These are phyloP conservation scores for Pseudomyrmex pallidus DNA, from an alignment of 1,140 invertebrate species.

Conservation along the genomic window DNA sequence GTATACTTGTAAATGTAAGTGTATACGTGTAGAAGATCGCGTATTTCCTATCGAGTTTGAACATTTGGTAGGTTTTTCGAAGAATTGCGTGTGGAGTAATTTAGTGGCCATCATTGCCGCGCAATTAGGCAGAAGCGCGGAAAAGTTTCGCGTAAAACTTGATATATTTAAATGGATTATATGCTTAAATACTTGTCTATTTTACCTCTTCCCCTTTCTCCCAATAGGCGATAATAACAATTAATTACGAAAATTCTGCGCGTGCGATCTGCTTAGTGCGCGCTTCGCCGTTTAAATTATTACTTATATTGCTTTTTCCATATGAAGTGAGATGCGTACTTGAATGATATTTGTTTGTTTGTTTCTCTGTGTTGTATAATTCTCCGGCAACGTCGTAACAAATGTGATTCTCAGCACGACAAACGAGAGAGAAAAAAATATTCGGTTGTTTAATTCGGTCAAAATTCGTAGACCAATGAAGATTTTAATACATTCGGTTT, in stretches of 20 bases:
- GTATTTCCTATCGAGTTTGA: slow-evolving; percentile 21
- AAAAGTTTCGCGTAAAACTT: slow-evolving; percentile 54
- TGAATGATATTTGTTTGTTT: slow-evolving; percentile 43
- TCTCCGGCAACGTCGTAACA: slow-evolving; percentile 10
- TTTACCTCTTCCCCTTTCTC: background rate
- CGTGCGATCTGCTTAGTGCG: slow-evolving; percentile 10
- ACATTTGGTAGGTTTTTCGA: slow-evolving; percentile 6
- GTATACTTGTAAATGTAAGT: no score
- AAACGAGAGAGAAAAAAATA: slow-evolving; percentile 48
- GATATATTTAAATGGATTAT: slow-evolving; percentile 22
- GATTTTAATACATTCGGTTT: no score
- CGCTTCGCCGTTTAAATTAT: slow-evolving; percentile 62
- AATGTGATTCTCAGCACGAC: slow-evolving; percentile 49
- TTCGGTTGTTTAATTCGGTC: background rate
- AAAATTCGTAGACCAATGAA: slow-evolving; percentile 6
- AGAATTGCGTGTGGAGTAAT: slow-evolving; percentile 47
- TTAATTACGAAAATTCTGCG: slow-evolving; percentile 59
- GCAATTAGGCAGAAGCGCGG: slow-evolving; percentile 50
- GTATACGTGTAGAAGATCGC: background rate
- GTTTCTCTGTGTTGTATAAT: slow-evolving; percentile 1
- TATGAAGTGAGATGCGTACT: slow-evolving; percentile 54
- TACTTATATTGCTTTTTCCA: slow-evolving; percentile 72
- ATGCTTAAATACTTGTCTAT: slow-evolving; percentile 42
- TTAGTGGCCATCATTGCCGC: slow-evolving; percentile 61
- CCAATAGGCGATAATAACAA: slow-evolving; percentile 49